Percentiles rank a stretch among this genome's conserved stretches.
Conservation (phyloP, 2,888 invertebrate genomes). For the Labia minor region DNA sequence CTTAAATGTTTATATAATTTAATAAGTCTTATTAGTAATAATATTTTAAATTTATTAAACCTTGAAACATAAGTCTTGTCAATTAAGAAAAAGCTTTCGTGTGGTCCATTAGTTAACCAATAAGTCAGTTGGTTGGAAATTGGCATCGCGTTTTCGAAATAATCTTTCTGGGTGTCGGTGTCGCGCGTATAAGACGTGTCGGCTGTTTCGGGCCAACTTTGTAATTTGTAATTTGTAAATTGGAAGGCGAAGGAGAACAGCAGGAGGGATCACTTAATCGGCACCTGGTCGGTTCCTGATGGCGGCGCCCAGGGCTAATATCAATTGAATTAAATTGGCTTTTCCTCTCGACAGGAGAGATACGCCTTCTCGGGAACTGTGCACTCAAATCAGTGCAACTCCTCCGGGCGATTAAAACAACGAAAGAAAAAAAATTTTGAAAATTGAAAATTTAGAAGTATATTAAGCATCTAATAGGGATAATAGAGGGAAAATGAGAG, state of each 20-base stretch:
- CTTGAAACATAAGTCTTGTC: neutral
- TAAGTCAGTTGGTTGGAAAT: slow-evolving; percentile 5
- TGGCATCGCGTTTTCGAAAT: neutral
- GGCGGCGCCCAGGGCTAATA: slow-evolving; percentile 13
- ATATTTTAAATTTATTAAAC: no score
- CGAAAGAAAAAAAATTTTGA: neutral
- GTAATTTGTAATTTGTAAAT: neutral
- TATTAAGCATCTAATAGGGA: neutral
- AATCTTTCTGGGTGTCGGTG: neutral
- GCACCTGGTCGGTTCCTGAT: slow-evolving; percentile 20
- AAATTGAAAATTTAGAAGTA: slow-evolving; percentile 3
- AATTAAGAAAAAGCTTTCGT: neutral
- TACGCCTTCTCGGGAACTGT: neutral
- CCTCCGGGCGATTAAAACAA: neutral
- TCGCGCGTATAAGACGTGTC: neutral
- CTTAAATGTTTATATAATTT: no score
- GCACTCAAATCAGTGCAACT: neutral
- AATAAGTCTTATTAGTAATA: no score
- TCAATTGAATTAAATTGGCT: slow-evolving; percentile 26
- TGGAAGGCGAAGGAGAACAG: neutral
- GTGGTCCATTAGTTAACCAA: neutral
- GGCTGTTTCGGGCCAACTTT: neutral
- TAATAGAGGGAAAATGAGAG: neutral
- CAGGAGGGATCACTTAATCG: slow-evolving; percentile 23
- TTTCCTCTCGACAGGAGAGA: neutral